Conservation (phyloP, 2,888 invertebrate genomes). For the Sturmia bella region DNA sequence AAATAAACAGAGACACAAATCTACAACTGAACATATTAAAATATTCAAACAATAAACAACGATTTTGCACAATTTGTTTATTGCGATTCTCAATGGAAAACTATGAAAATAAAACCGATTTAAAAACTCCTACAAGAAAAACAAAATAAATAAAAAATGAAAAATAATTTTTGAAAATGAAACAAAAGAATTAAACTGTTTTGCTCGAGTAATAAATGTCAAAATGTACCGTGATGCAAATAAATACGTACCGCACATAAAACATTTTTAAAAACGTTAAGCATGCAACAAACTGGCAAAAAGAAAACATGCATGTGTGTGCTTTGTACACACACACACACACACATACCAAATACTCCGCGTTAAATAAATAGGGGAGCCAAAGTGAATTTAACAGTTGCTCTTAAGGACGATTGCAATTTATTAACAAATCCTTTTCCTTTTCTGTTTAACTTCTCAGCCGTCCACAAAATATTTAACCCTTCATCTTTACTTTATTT, state of each 20-base stretch:
- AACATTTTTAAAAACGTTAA: constrained; percentile 5
- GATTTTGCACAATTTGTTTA: constrained; percentile 41
- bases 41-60: constrained; percentile 32
- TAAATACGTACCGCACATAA: constrained; percentile 48
- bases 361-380: no score
- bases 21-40: not conserved
- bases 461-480: no score
- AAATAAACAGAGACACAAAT: constrained; percentile 9
- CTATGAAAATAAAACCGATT: constrained; percentile 29
- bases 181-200: constrained; percentile 44
- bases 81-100: constrained; percentile 26
- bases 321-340: no score
- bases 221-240: constrained; percentile 65
- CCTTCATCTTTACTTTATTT: no score
- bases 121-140: constrained; percentile 45
- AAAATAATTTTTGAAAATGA: constrained; percentile 20
- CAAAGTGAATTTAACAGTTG: no score
- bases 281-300: not conserved
- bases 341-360: no score
- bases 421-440: no score
- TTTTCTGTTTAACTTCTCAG: no score
- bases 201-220: constrained; percentile 64
- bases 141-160: constrained; percentile 12
- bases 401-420: no score
- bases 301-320: not conserved